A percentile compares a stretch with the other conserved stretches of the same genome.
Conservation (phyloP, 2,888 invertebrate genomes). For the Rhogogaster chlorosoma region DNA sequence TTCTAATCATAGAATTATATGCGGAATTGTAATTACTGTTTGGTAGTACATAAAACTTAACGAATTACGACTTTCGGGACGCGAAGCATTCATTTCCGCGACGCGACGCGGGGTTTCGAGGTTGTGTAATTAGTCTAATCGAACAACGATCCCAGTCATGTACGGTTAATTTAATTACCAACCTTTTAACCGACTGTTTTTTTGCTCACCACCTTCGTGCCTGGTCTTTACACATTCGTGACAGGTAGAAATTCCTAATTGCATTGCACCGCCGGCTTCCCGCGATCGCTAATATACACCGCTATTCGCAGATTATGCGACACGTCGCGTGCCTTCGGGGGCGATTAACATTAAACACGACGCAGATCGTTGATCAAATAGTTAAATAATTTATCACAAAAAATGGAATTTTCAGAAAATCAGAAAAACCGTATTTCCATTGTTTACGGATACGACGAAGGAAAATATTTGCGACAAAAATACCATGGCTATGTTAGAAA, state of each 20-base stretch:
- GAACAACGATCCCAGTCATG: constrained; percentile 37
- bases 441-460: too few relatives aligned
- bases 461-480: too few relatives aligned
- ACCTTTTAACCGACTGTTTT: constrained; percentile 31
- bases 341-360: background rate
- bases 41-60: background rate
- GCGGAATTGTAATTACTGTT: background rate
- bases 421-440: background rate
- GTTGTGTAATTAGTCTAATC: constrained; percentile 42
- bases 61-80: background rate
- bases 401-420: background rate
- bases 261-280: background rate
- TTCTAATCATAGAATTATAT: background rate
- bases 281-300: background rate
- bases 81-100: background rate
- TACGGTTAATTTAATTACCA: constrained; percentile 20
- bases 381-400: background rate
- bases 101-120: background rate
- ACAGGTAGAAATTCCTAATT: background rate
- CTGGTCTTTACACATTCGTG: background rate
- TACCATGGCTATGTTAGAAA: too few relatives aligned
- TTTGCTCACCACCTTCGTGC: background rate
- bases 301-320: background rate
- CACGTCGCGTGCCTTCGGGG: background rate
- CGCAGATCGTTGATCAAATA: background rate